Evolutionary conservation across 1,140 invertebrate genomes (phyloP), one percentile per base, ranked within the genome.

Genomic region (Magallana gigas): DNA sequence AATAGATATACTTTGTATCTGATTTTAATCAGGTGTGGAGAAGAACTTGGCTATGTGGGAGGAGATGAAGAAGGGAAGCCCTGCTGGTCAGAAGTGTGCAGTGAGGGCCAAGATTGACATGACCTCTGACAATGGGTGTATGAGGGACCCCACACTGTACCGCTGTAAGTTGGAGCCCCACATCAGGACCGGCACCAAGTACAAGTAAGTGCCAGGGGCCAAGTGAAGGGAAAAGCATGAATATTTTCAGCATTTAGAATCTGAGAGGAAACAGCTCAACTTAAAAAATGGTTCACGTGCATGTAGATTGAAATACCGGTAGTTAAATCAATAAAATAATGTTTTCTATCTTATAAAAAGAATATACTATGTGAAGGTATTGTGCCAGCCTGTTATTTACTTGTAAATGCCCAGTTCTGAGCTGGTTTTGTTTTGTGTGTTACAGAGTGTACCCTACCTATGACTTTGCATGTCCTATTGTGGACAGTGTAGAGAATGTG

Each of bases 141-240:
- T 99, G 96, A 96, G 99, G 68, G 99, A 99, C 96, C 99, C 99
- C n/a, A 99, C 99, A 8, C 99, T 99, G 91, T 99, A 99, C 94
- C 96, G 99, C n/a, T 99, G 99, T 95, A 99, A 99, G 95, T 96
- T 96, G 88, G 98, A 99, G 94, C 95, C 96, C 11, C 99, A 99
- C 96, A 97, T 98, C 1, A 95, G 97, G 58, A 99, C 98, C 71
- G 98, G 98, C 85, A 96, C 96, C 48, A 98, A 99, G 96, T 99
- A 99, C 95, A 99, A 99, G 98, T 98, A 95, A 94, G 96, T 85
- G 23, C n/a, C 16, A 12, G 23, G 8, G 8, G 2, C 2, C 36
- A 48, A 48, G 36, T 2, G 36, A 48, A 48, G 3, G 2, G 36
- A 5, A 0, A 5, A 0, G 36, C 36, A 48, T 48, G 2, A 48